These are phyloP conservation scores for Apamea sordens DNA, from an alignment of 2,888 invertebrate species.

Conservation along the genomic window DNA sequence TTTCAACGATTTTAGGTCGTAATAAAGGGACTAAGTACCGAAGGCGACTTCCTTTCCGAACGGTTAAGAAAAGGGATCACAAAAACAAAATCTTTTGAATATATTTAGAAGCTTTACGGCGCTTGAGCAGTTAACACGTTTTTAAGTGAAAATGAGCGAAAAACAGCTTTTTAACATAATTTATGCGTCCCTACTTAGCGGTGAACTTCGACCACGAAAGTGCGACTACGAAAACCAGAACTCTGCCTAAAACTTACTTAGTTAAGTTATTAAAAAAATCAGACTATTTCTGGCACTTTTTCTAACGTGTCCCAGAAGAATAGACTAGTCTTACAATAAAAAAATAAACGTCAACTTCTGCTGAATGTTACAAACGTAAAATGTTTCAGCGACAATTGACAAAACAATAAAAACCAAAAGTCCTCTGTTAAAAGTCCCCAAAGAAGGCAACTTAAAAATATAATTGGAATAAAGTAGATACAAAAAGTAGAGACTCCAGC, in stretches of 20 bases:
- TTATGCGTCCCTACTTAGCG: conserved; percentile 53
- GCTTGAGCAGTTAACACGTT: conserved; percentile 41
- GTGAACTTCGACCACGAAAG: conserved; percentile 28
- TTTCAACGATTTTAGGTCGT: conserved; percentile 28
- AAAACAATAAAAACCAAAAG: background rate
- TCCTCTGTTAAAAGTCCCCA: background rate
- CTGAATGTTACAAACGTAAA: background rate
- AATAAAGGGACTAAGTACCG: conserved; percentile 5
- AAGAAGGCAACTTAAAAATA: no score
- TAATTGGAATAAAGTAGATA: background rate
- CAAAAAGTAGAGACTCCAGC: no score
- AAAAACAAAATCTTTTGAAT: conserved; percentile 45
- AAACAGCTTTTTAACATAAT: conserved; percentile 64
- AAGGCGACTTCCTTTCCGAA: conserved; percentile 38
- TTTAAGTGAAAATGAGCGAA: conserved; percentile 48
- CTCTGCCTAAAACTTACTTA: background rate
- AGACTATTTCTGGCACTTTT: no score
- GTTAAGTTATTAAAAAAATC: background rate
- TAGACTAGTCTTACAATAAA: background rate
- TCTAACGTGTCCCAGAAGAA: background rate
- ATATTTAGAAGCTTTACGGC: conserved; percentile 45
- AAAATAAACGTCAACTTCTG: background rate
- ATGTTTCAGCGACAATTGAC: background rate
- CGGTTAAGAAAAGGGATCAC: conserved; percentile 27
- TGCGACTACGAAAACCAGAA: conserved; percentile 39